Conservation (phyloP, 2,888 invertebrate species). For the Choristoneura rosaceana region DNA sequence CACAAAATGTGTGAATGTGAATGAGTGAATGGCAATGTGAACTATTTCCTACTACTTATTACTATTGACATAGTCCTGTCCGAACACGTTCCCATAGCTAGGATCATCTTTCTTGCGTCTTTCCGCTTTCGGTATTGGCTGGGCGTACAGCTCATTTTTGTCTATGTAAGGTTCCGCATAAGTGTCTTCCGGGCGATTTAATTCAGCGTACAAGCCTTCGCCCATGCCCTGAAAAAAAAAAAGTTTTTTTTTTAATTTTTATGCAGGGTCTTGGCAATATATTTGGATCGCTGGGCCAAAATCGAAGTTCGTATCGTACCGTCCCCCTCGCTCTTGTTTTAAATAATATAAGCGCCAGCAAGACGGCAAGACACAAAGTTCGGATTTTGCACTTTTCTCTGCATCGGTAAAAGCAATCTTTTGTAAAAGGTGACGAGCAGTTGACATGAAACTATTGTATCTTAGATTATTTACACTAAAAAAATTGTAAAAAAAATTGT, state of each 20-base stretch:
- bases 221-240: constrained; percentile 15
- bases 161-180: constrained; percentile 29
- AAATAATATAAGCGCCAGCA: too few species aligned
- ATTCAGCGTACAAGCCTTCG: constrained; percentile 32
- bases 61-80: constrained; percentile 18
- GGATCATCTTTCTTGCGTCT: constrained; percentile 9
- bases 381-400: too few species aligned
- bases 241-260: not conserved
- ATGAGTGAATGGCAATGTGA: not conserved
- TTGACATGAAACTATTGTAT: too few species aligned
- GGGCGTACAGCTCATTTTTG: constrained; percentile 16
- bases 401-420: too few species aligned
- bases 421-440: too few species aligned
- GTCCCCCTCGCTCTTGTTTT: too few species aligned
- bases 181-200: constrained; percentile 1
- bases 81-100: constrained; percentile 27
- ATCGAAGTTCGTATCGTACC: too few species aligned
- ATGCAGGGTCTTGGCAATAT: too few species aligned
- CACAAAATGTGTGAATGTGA: not conserved
- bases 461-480: too few species aligned
- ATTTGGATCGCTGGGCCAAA: too few species aligned
- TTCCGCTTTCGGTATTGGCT: constrained; percentile 25
- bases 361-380: too few species aligned
- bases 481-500: too few species aligned
- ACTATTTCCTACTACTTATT: constrained; percentile 15